Evolutionary conservation across 2,797 vertebrate species (phyloP).

Genomic region (Pampus argenteus): DNA sequence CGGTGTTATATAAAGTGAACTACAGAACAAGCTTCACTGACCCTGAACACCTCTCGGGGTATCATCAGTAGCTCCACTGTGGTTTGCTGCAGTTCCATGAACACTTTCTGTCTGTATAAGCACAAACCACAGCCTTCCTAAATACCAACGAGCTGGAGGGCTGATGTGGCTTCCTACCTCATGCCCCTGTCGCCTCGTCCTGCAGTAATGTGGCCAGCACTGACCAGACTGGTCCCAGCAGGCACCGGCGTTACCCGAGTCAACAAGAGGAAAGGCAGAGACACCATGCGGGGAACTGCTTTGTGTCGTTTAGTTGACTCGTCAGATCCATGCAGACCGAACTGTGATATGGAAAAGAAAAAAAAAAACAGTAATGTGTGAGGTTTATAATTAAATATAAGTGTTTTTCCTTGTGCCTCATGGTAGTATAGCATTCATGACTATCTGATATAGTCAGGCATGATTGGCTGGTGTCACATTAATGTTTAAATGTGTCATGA

Average conservation of each 20-base stretch:
- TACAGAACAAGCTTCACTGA: neutral
- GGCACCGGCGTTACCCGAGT: slow-evolving; percentile 55
- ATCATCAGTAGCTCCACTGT: slow-evolving; percentile 39
- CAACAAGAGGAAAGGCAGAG: slow-evolving; percentile 55
- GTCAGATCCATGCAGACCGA: slow-evolving; percentile 17
- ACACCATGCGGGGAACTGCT: slow-evolving; percentile 49
- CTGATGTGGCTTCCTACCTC: slow-evolving; percentile 54
- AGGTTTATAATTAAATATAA: slow-evolving; percentile 10
- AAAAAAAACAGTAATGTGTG: neutral
- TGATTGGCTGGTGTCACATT: neutral
- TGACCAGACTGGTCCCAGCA: slow-evolving; percentile 66
- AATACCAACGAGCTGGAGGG: slow-evolving; percentile 31
- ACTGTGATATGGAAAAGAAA: neutral
- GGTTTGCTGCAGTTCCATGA: slow-evolving; percentile 30
- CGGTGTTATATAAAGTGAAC: neutral
- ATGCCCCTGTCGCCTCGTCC: slow-evolving; percentile 46
- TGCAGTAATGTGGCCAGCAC: slow-evolving; percentile 45
- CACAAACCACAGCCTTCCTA: slow-evolving; percentile 54
- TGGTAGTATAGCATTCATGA: neutral
- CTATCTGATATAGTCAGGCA: neutral
- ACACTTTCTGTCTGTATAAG: slow-evolving; percentile 28
- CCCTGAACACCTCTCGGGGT: neutral
- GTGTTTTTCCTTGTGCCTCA: neutral
- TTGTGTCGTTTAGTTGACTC: slow-evolving; percentile 50
- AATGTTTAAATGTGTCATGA: neutral